Evolutionary conservation across 2,888 invertebrate genomes (phyloP), one percentile per base, ranked within the genome.

Genomic region (Eilema depressum): DNA sequence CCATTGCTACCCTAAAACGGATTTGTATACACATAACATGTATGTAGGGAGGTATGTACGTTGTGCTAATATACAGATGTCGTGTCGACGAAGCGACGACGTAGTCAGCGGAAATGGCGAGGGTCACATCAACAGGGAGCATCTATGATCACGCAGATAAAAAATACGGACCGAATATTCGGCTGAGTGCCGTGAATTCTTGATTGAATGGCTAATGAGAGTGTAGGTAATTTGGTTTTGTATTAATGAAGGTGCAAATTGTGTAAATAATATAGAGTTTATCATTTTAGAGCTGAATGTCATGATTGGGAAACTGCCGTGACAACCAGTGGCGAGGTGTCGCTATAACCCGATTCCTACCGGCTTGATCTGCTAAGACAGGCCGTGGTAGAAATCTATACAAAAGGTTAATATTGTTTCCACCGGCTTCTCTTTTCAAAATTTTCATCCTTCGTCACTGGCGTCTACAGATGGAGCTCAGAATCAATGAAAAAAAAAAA

Each of bases 51-150:
- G 5, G 61, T 61, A 30, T 30, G 33, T 62, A 33, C 33, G 20
- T 20, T 17, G 28, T 60, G 33, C n/a, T 14, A 14, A 12, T 2
- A 14, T 60, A 60, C 28, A 61, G 61, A 61, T 60, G 47, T 30
- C 66, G 53, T n/a, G 12, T 12, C 59, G 41, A 20, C 60, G 53
- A n/a, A 53, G n/a, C 41, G 37, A 14, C 33, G 28, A 14, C 33
- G 28, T 62, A n/a, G 28, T 12, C 17, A 30, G 61, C 61, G 67
- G 67, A 67, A 62, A 61, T 67, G 61, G 61, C 47, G 41, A 61
- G 61, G 67, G 67, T 14, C 62, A 33, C 14, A 37, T 23, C 33
- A 62, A 62, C 62, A 33, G 33, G 62, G 33, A 62, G 23, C 33
- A 62, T 23, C 33, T 62, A 37, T 25, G 63, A 37, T 25, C 25